These are phyloP conservation scores for Bactericera cockerelli DNA, from an alignment of 1,140 invertebrate genomes.

Conservation along the genomic window DNA sequence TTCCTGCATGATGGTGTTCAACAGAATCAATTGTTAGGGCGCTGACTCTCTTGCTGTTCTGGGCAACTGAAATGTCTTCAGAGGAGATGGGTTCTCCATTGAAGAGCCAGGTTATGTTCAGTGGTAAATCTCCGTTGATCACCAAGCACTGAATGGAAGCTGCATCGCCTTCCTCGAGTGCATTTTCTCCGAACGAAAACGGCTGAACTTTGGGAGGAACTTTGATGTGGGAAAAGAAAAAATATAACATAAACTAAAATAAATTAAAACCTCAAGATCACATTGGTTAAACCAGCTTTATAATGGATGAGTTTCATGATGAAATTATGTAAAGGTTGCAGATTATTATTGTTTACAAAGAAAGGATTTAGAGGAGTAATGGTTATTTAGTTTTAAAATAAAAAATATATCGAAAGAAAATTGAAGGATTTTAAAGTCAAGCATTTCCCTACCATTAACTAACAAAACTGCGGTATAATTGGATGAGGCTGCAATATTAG, in stretches of 20 bases:
- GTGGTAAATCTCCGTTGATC: conserved; percentile 47
- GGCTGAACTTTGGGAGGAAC: conserved; percentile 47
- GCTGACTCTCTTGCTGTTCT: conserved; percentile 16
- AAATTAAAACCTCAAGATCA: too few relatives aligned
- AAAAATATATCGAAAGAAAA: too few relatives aligned
- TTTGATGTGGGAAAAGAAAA: conserved; percentile 23
- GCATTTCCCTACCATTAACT: conserved; percentile 25
- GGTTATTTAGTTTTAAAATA: too few relatives aligned
- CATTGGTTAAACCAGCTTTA: too few relatives aligned
- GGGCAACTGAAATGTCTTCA: conserved; percentile 14
- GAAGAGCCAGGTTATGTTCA: conserved; percentile 42
- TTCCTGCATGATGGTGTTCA: conserved; percentile 27
- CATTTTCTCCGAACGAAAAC: conserved; percentile 44
- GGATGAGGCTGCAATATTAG: conserved; percentile 18
- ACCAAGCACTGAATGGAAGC: conserved; percentile 42
- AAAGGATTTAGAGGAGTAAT: too few relatives aligned
- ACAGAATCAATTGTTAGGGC: conserved; percentile 20
- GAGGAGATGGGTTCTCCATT: conserved; percentile 34
- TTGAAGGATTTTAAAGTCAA: too few relatives aligned
- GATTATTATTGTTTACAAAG: too few relatives aligned
- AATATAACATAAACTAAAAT: too few relatives aligned
- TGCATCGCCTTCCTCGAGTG: conserved; percentile 47
- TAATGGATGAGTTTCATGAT: too few relatives aligned
- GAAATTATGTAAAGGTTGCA: too few relatives aligned
- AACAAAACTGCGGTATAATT: conserved; percentile 17